These are phyloP conservation scores for Syngnathoides biaculeatus DNA, from an alignment of 2,113 vertebrate genomes.

Conservation along the genomic window DNA sequence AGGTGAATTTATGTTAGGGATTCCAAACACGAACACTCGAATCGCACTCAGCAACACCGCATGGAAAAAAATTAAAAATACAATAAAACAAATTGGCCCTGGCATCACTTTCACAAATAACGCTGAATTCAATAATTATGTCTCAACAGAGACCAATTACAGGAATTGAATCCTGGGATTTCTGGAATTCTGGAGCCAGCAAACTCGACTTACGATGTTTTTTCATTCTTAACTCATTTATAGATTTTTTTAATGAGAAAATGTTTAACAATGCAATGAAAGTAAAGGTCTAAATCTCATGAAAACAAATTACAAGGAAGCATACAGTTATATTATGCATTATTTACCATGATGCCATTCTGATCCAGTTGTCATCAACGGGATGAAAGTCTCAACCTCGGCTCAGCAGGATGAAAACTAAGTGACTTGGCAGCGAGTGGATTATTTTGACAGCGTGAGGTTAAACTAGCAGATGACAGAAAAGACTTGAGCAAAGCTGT, in stretches of 20 bases:
- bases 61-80: no score
- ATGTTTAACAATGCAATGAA: background rate
- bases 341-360: slow-evolving; percentile 44
- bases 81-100: no score
- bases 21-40: no score
- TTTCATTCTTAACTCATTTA: no score
- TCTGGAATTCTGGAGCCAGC: no score
- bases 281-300: background rate
- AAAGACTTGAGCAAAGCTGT: slow-evolving; percentile 42
- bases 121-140: no score
- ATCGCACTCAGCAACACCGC: no score
- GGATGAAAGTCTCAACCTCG: slow-evolving; percentile 38
- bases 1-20: no score
- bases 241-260: background rate
- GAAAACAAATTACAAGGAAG: slow-evolving; percentile 6
- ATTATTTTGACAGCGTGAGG: slow-evolving; percentile 58
- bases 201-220: no score
- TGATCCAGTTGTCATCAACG: slow-evolving; percentile 53
- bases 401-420: slow-evolving; percentile 56
- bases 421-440: slow-evolving; percentile 52
- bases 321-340: slow-evolving; percentile 15
- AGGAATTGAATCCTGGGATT: no score
- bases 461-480: slow-evolving; percentile 59
- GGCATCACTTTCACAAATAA: background rate
- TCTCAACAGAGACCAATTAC: no score